Evolutionary conservation across 2,113 vertebrate genomes (phyloP), one percentile per base, ranked within the genome.

Genomic region (Lycocorax pyrrhopterus): DNA sequence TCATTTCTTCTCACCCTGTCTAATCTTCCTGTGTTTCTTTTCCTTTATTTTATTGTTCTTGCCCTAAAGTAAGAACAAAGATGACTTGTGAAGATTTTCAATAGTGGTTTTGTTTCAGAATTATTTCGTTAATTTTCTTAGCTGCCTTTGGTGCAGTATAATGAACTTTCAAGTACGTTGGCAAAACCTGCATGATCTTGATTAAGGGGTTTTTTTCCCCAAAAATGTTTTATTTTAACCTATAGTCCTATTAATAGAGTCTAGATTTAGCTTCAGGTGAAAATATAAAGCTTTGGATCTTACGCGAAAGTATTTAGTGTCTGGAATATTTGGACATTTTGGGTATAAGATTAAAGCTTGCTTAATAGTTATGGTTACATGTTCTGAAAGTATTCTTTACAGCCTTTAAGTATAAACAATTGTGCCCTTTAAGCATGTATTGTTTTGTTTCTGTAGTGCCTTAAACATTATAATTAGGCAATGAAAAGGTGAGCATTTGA

Each of bases 71-170:
- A 64, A 89, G 44, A 86, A 53, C 25, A 76, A 76, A 64, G 23
- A 72, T 68, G 23, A 44, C 44, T 85, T 69, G 13, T 51, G 47
- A 89, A 84, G 44, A 53, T 72, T 84, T 71, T 91, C 29, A 60
- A 1, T 76, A 81, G 49, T 87, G 44, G 1, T 63, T 87, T 92
- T 86, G n/a, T 13, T 92, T 68, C 71, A 68, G 47, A 90, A 84
- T 83, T 75, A 39, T 72, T 95, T 76, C 56, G 43, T 73, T 91
- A 30, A 51, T 87, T 90, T 96, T 93, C 62, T 66, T 95, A 49
- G 47, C 20, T 78, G 73, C 25, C 29, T 80, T 79, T 91, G 49
- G 12, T 78, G 49, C 18, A 41, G 22, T 41, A 35, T 62, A 59
- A 55, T 62, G 58, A 84, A 35, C n/a, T 69, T 64, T 20, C 16